Percentiles rank a stretch among this genome's conserved stretches.
These are phyloP conservation scores for Aphidius ervi DNA, from an alignment of 1,140 invertebrate genomes.

Conservation along the genomic window DNA sequence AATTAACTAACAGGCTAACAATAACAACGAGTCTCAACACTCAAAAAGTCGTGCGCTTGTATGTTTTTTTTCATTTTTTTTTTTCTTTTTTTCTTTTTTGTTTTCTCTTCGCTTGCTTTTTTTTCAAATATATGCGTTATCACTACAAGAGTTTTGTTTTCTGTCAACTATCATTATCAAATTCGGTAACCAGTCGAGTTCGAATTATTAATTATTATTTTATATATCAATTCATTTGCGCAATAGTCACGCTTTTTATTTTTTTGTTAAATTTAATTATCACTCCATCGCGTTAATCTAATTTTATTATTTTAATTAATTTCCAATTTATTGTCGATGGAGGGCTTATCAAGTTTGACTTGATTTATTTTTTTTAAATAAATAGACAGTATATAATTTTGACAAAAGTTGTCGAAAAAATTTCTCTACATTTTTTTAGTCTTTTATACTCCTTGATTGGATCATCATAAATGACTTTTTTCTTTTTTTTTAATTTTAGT, in stretches of 20 bases:
- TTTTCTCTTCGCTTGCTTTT: slow-evolving; percentile 11
- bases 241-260: slow-evolving; percentile 16
- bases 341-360: slow-evolving; percentile 16
- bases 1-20: slow-evolving; percentile 58
- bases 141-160: slow-evolving; percentile 4
- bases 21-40: slow-evolving; percentile 55
- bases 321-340: slow-evolving; percentile 11
- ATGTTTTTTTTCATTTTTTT: slow-evolving; percentile 34
- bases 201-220: slow-evolving; percentile 7
- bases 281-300: slow-evolving; percentile 1
- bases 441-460: slow-evolving; percentile 29
- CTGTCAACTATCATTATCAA: slow-evolving; percentile 50
- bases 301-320: slow-evolving; percentile 14
- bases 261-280: not conserved
- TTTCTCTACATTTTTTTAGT: slow-evolving; percentile 26
- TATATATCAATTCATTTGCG: slow-evolving; percentile 19
- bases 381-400: slow-evolving; percentile 26
- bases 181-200: slow-evolving; percentile 42
- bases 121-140: slow-evolving; percentile 17
- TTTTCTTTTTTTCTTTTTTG: slow-evolving; percentile 19
- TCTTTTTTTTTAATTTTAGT: slow-evolving; percentile 5
- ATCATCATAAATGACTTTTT: slow-evolving; percentile 15
- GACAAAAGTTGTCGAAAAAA: slow-evolving; percentile 30
- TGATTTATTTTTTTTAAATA: slow-evolving; percentile 9
- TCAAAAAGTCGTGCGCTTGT: slow-evolving; percentile 42